phyloP scores from a whole-genome alignment of 2,797 vertebrate species.

The Cynodonichthys magdalenae region DNA sequence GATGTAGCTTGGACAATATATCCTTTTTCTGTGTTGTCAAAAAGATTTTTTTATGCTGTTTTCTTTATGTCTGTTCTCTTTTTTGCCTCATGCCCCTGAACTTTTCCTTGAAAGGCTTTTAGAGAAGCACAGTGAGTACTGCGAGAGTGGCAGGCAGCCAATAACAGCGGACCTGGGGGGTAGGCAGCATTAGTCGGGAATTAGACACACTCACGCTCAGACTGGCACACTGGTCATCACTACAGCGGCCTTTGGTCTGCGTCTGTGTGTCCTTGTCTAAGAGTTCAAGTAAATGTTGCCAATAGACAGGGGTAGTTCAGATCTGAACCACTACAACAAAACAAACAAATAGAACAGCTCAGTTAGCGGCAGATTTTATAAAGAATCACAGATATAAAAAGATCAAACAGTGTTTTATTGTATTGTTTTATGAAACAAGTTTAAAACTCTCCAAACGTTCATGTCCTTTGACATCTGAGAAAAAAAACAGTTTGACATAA shows the following conservation, averaged over 20 bases:
- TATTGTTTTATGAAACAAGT: slow-evolving; percentile 10
- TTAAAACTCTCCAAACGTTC: slow-evolving; percentile 7
- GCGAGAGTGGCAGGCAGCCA: slow-evolving; percentile 77
- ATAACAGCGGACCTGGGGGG: slow-evolving; percentile 72
- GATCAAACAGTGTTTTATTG: not conserved
- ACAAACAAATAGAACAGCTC: slow-evolving; percentile 18
- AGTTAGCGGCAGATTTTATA: too few relatives aligned
- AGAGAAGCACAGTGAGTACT: slow-evolving; percentile 73
- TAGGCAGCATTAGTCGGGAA: slow-evolving; percentile 73
- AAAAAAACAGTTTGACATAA: slow-evolving; percentile 17
- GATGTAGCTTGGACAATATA: slow-evolving; percentile 17
- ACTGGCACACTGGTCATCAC: slow-evolving; percentile 66
- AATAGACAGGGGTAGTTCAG: slow-evolving; percentile 43
- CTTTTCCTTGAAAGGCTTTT: slow-evolving; percentile 74
- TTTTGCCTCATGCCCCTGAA: slow-evolving; percentile 44
- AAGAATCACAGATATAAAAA: slow-evolving; percentile 9
- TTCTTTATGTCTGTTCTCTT: slow-evolving; percentile 21
- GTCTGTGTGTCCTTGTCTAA: slow-evolving; percentile 22
- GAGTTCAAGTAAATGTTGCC: slow-evolving; percentile 41
- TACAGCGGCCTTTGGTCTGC: slow-evolving; percentile 51
- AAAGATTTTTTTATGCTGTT: slow-evolving; percentile 3
- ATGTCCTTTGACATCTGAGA: slow-evolving; percentile 20
- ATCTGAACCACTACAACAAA: not conserved
- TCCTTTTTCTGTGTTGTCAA: slow-evolving; percentile 14
- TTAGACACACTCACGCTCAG: slow-evolving; percentile 69